Evolutionary conservation across 2,113 vertebrate species (phyloP), one percentile per base, ranked within the genome.

Genomic region (Ondatra zibethicus): DNA sequence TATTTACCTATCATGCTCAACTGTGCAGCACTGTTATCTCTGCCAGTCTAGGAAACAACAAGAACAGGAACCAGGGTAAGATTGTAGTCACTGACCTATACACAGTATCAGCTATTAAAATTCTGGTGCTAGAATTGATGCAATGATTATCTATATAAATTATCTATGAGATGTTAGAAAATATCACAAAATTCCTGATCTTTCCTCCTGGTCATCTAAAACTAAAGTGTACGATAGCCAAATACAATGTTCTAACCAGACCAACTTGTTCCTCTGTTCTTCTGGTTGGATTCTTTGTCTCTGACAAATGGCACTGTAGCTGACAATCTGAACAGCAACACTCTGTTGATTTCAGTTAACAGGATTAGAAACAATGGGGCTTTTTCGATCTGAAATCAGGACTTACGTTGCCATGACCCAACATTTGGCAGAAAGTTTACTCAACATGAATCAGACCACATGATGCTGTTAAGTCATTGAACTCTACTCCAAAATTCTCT

Each of bases 361-460:
- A 96, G 80, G 95, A 80, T 97, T 84, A 93, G 70, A 98, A 98
- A 97, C 95, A 95, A 3, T 61, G 55, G 88, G 94, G 88, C 96
- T 97, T 89, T 96, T 97, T 75, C 96, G 98, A 98, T n/a, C 97
- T 97, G 96, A 78, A 98, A 97, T 98, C 97, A 97, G 0, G 0
- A 92, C 66, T 98, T 93, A 92, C 73, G 97, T 98, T 97, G 96
- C 88, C 78, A 92, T 96, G 94, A 92, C 81, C 91, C 92, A 92
- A 70, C 92, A 92, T 75, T 98, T 96, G 92, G 89, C 96, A 97
- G 52, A 91, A 55, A 94, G 12, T 92, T 88, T 66, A 89, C 94
- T 95, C 97, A 98, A 55, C 42, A 91, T 66, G 88, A 98, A 93
- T 97, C 97, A 96, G 93, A 97, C 50, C 1, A 0, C 0, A 1